phyloP scores from a whole-genome alignment of 2,113 vertebrate genomes.

The Apodemus speciosus region DNA sequence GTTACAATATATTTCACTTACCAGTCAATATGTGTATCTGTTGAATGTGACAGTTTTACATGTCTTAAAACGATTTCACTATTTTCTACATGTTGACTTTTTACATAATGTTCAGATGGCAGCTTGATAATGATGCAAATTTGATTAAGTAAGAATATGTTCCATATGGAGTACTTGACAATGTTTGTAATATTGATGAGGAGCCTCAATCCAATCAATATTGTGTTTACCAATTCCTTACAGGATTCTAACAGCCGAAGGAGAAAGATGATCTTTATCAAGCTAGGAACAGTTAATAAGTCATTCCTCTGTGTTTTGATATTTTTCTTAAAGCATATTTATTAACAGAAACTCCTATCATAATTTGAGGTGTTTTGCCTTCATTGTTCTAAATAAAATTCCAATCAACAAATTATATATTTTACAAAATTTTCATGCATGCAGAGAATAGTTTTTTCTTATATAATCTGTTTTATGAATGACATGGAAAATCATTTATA shows the following conservation, averaged over 20 bases:
- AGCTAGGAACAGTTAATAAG: neutral
- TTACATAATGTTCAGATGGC: slow-evolving; percentile 3
- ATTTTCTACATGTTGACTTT: slow-evolving; percentile 6
- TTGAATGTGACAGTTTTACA: neutral
- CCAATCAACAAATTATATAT: neutral
- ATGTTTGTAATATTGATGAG: slow-evolving; percentile 54
- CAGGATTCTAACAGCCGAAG: neutral
- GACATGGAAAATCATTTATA: slow-evolving; percentile 35
- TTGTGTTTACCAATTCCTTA: slow-evolving; percentile 37
- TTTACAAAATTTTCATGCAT: slow-evolving; percentile 59
- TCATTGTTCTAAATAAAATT: slow-evolving; percentile 42
- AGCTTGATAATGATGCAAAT: neutral
- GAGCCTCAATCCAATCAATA: neutral
- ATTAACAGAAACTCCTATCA: slow-evolving; percentile 32
- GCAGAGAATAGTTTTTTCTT: slow-evolving; percentile 56
- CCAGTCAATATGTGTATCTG: neutral
- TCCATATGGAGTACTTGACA: slow-evolving; percentile 59
- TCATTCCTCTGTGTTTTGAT: neutral
- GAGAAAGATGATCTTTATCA: slow-evolving; percentile 19
- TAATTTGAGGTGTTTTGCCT: slow-evolving; percentile 50
- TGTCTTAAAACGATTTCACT: neutral
- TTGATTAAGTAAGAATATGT: slow-evolving; percentile 14
- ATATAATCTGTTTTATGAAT: slow-evolving; percentile 67
- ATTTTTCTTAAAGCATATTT: neutral
- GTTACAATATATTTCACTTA: neutral